Evolutionary conservation across 2,797 vertebrate genomes (phyloP).

Genomic region (Coracias cyanogaster): DNA sequence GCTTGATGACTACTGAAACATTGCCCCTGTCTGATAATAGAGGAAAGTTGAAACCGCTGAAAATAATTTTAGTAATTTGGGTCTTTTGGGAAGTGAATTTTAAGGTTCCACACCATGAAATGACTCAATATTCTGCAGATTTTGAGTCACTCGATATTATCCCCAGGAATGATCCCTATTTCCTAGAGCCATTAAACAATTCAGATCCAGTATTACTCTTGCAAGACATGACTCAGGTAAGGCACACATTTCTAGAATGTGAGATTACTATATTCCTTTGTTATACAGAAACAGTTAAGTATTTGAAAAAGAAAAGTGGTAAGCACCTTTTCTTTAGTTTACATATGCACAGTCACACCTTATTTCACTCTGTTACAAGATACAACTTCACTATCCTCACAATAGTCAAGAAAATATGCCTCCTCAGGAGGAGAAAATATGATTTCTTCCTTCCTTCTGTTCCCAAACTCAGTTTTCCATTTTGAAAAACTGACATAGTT

Average conservation of each 20-base stretch:
- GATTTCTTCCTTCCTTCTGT: not conserved
- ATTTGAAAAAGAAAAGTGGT: not conserved
- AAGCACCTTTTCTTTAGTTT: not conserved
- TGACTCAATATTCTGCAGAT: not conserved
- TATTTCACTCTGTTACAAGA: not conserved
- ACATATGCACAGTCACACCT: not conserved
- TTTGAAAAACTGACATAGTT: not conserved
- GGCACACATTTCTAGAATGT: not conserved
- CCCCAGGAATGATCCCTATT: not conserved
- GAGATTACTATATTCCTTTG: not conserved
- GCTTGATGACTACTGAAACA: not conserved
- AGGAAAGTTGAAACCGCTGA: not conserved
- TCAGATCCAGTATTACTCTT: not conserved
- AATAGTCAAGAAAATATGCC: fast-evolving
- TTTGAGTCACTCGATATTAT: not conserved
- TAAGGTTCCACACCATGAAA: not conserved
- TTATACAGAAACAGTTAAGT: not conserved
- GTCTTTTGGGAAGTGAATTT: not conserved
- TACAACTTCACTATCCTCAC: not conserved
- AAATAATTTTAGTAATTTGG: not conserved
- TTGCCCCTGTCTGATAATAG: not conserved
- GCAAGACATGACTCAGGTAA: not conserved
- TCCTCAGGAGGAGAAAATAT: not conserved
- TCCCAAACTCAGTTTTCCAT: not conserved
- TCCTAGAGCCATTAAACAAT: not conserved